Percentiles rank a stretch among this genome's conserved stretches.
Evolutionary conservation across 1,140 invertebrate genomes (phyloP).

Genomic region (Mylabris phalerata): DNA sequence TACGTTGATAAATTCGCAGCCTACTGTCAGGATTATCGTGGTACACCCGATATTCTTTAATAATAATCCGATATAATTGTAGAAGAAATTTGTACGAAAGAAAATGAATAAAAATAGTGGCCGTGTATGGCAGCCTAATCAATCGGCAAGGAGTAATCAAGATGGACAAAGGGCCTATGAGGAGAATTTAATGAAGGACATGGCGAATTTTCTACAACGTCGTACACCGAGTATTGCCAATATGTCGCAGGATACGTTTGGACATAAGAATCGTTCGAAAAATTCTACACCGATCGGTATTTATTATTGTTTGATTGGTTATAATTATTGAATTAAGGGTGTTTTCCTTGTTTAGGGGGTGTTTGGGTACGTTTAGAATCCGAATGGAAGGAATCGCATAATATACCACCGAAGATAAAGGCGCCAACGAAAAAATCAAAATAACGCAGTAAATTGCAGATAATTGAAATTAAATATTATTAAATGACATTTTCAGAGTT

Average conservation of each 20-base stretch:
- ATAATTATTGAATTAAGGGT: not conserved
- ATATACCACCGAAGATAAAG: not conserved
- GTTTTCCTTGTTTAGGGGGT: conserved; percentile 48
- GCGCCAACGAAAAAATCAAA: no score
- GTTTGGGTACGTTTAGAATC: conserved; percentile 62
- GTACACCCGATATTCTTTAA: not conserved
- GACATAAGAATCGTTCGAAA: conserved; percentile 24
- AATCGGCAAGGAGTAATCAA: conserved; percentile 73
- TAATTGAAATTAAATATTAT: no score
- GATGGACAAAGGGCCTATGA: conserved; percentile 76
- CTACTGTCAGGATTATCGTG: not conserved
- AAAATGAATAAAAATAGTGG: conserved; percentile 26
- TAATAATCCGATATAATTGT: not conserved
- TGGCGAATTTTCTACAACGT: conserved; percentile 54
- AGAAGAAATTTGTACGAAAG: not conserved
- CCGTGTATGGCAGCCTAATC: conserved; percentile 62
- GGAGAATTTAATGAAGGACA: conserved; percentile 63
- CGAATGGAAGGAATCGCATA: conserved; percentile 58
- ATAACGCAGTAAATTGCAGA: no score
- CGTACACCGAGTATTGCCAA: conserved; percentile 22
- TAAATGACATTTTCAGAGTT: no score
- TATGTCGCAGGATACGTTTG: not conserved
- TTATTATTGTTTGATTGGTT: conserved; percentile 38
- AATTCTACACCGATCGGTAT: conserved; percentile 47
- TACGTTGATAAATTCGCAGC: no score